Evolutionary conservation across 2,888 invertebrate species (phyloP), one percentile per base, ranked within the genome.

Genomic region (Ormyrus pomaceus): DNA sequence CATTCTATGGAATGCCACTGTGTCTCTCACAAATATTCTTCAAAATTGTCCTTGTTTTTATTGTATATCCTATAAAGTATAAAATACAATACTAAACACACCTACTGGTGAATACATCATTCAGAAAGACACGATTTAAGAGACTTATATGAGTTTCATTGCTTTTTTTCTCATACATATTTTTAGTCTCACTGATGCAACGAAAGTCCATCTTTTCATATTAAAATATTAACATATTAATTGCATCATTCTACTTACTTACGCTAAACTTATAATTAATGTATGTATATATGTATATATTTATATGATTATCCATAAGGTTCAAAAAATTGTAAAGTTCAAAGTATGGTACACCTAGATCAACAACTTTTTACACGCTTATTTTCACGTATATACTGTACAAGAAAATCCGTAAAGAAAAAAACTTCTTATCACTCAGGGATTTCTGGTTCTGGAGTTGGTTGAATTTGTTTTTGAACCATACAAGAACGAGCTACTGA

Each of bases 401-500:
- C 90, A 90, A 73, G 83, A 78, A 84, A 83, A 82, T 83, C 85
- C 83, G 85, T 83, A 83, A 84, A 82, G 85, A 83, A 83, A 84
- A 83, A 84, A 87, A 88, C 87, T 86, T 85, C 87, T 86, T 91
- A 92, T 93, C 93, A 95, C 93, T 95, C 95, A 89, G 93, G 92
- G 90, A 94, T 91, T 87, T 95, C 95, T 83, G 93, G 92, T 86
- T 95, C 95, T 75, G 93, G 93, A 84, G 91, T 92, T 90, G 92
- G 93, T 90, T 92, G 93, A 85, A 93, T 93, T 86, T 95, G 94
- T 91, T 96, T 96, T 88, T 96, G 96, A 59, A 95, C 95, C 94
- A 98, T 97, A 91, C 98, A 99, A 0, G 98, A 98, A 82, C 97
- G 94, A 45, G 99, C 99, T 83, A 99, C 98, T 2, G 98, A 98